A percentile compares a stretch with the other conserved stretches of the same genome.
These are phyloP conservation scores for Drosophila parabipectinata DNA, from an alignment of 1,140 invertebrate genomes.

Conservation along the genomic window DNA sequence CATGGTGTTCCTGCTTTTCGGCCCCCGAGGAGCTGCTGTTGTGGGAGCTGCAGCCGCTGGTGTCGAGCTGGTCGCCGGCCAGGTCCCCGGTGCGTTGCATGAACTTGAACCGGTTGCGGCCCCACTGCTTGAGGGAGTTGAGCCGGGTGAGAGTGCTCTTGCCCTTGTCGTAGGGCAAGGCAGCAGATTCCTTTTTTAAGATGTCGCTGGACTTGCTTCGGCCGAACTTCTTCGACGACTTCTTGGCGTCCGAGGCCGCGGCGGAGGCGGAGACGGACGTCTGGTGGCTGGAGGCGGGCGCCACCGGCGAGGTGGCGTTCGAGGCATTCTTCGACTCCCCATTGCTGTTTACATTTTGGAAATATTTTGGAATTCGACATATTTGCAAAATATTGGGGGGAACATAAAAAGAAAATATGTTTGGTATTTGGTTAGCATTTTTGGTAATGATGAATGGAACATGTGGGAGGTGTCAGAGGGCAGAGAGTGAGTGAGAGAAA, in stretches of 20 bases:
- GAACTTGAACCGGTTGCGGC: constrained; percentile 89
- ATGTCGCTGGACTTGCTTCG: constrained; percentile 89
- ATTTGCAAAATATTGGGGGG: constrained; percentile 44
- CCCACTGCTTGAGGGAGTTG: constrained; percentile 93
- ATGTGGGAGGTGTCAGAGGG: constrained; percentile 41
- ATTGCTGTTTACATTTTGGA: constrained; percentile 56
- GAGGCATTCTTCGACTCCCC: constrained; percentile 69
- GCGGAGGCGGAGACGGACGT: constrained; percentile 8
- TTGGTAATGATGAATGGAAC: constrained; percentile 65
- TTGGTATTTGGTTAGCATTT: constrained; percentile 76
- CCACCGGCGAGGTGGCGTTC: constrained; percentile 52
- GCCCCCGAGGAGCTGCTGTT: constrained; percentile 71
- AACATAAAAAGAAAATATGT: constrained; percentile 80
- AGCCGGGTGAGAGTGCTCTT: constrained; percentile 88
- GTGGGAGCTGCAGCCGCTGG: constrained; percentile 81
- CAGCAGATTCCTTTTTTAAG: constrained; percentile 86
- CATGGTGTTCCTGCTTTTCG: constrained; percentile 44
- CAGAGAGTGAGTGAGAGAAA: constrained; percentile 5
- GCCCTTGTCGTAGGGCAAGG: constrained; percentile 85
- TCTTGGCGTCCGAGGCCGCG: constrained; percentile 43
- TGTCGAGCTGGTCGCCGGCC: constrained; percentile 77
- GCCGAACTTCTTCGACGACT: constrained; percentile 81
- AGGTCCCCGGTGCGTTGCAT: constrained; percentile 87
- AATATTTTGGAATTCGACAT: constrained; percentile 35
- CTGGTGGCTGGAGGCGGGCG: constrained; percentile 11